Evolutionary conservation across 2,113 vertebrate species (phyloP).

Genomic region (Calonectris borealis): DNA sequence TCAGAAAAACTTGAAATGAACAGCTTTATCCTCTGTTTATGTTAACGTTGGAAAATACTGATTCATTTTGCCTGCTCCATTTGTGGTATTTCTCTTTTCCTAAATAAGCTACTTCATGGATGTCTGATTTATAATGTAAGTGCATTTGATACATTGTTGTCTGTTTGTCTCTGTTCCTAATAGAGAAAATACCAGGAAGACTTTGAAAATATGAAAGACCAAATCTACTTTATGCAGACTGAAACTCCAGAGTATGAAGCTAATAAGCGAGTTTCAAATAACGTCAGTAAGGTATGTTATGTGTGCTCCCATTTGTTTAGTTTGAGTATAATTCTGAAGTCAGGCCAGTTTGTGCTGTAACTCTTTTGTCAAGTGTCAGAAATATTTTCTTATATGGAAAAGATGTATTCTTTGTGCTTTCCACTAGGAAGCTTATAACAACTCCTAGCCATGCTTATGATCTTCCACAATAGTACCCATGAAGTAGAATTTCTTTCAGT

Average conservation of each 20-base stretch:
- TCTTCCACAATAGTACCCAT: background rate
- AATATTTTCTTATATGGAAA: background rate
- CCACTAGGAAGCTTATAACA: background rate
- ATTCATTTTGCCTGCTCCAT: background rate
- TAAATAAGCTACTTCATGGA: background rate
- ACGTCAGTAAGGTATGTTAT: conserved; percentile 82
- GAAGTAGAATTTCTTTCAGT: background rate
- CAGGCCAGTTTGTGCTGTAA: background rate
- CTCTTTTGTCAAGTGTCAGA: background rate
- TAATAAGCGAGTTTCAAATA: conserved; percentile 83
- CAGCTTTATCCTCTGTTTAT: background rate
- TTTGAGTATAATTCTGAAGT: background rate
- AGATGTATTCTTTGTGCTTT: background rate
- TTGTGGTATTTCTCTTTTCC: background rate
- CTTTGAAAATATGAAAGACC: conserved; percentile 89
- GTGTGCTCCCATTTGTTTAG: background rate
- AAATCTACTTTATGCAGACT: conserved; percentile 97
- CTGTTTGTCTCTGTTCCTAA: background rate
- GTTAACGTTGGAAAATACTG: background rate
- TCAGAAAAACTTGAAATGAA: background rate
- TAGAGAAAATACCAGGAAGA: conserved; percentile 92
- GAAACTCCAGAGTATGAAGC: conserved; percentile 90
- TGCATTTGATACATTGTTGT: background rate
- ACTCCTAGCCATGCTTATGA: background rate
- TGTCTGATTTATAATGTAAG: background rate